phyloP scores from a whole-genome alignment of 2,113 vertebrate species.

The Phalacrocorax carbo region DNA sequence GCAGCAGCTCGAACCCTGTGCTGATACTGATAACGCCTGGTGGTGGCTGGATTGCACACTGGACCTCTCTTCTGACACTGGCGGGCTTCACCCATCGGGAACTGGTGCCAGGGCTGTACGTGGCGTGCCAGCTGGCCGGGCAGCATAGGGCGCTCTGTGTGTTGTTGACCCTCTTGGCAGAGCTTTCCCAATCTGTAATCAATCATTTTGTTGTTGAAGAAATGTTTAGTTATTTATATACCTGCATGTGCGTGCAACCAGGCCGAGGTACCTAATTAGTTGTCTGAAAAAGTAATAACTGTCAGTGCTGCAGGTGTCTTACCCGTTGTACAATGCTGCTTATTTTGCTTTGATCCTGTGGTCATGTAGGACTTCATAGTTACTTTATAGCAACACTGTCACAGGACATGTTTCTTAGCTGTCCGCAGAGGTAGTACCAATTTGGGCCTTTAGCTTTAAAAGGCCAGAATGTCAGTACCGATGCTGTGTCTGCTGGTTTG shows the following conservation, averaged over 20 bases:
- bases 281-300: background rate
- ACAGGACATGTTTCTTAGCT: background rate
- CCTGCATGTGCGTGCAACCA: background rate
- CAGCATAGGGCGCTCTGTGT: background rate
- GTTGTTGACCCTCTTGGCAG: background rate
- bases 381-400: background rate
- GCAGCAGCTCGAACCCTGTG: fast-evolving
- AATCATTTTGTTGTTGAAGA: background rate
- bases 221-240: background rate
- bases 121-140: background rate
- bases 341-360: background rate
- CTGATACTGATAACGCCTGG: fast-evolving
- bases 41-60: background rate
- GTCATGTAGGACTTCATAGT: background rate
- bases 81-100: background rate
- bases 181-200: background rate
- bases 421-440: background rate
- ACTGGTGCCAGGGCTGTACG: background rate
- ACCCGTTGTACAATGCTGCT: background rate
- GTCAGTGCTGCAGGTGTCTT: background rate
- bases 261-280: background rate
- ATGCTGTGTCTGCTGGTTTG: background rate
- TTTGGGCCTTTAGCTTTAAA: background rate
- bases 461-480: background rate
- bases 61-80: background rate